Conservation (phyloP, 2,888 invertebrate genomes). For the Meandrusa payeni region DNA sequence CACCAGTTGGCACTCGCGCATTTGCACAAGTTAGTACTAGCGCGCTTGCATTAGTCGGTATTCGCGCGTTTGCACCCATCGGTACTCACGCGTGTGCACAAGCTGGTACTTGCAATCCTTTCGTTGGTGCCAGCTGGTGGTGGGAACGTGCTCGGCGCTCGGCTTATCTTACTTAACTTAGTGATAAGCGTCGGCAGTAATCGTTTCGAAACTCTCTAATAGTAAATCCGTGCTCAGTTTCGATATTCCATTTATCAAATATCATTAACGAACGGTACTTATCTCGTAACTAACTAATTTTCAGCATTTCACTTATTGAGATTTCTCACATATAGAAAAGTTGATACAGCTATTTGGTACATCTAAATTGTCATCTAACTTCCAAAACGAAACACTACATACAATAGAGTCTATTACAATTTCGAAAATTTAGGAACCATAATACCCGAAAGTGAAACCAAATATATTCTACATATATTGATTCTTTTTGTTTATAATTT, state of each 20-base stretch:
- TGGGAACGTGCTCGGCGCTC: slow-evolving; percentile 50
- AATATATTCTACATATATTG: slow-evolving; percentile 69
- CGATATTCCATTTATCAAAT: slow-evolving; percentile 56
- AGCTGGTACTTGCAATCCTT: no score
- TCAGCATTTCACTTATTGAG: slow-evolving; percentile 70
- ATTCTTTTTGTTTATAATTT: slow-evolving; percentile 65
- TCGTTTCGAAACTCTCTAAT: slow-evolving; percentile 68
- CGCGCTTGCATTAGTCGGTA: no score
- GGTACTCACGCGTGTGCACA: no score
- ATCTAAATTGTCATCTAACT: slow-evolving; percentile 74
- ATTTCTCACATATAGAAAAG: slow-evolving; percentile 74
- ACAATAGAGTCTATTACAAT: slow-evolving; percentile 80
- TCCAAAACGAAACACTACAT: slow-evolving; percentile 76
- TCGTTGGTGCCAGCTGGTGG: no score
- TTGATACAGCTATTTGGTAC: slow-evolving; percentile 79
- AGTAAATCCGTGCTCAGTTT: slow-evolving; percentile 77
- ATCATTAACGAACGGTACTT: slow-evolving; percentile 70
- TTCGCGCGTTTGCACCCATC: no score
- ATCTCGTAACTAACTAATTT: slow-evolving; percentile 72
- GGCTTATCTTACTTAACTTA: slow-evolving; percentile 57
- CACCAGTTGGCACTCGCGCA: no score
- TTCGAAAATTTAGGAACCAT: slow-evolving; percentile 82
- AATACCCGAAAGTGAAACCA: slow-evolving; percentile 79
- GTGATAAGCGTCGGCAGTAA: slow-evolving; percentile 73
- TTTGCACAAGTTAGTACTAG: no score